phyloP scores from a whole-genome alignment of 2,888 invertebrate genomes.

The Plebejus argus region DNA sequence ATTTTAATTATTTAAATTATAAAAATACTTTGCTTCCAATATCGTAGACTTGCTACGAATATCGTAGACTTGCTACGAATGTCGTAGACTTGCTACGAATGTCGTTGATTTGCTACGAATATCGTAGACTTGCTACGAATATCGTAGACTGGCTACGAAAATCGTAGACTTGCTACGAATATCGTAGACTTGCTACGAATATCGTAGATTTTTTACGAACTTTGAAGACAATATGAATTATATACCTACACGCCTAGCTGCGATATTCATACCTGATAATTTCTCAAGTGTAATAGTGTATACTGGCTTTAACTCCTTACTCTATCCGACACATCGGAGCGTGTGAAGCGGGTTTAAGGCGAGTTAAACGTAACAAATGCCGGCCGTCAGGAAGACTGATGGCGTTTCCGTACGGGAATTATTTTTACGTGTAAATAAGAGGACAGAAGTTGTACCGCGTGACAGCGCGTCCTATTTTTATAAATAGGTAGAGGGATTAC shows the following conservation, averaged over 20 bases:
- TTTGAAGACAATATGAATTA: no score
- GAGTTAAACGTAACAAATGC: constrained; percentile 22
- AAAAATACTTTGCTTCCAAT: background rate
- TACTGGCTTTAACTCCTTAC: background rate
- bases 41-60: background rate
- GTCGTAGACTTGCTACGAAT: background rate
- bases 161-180: no score
- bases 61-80: background rate
- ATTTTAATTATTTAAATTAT: no score
- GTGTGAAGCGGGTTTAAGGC: background rate
- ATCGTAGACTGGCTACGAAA: no score
- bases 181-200: no score
- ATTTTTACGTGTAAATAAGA: constrained; percentile 13
- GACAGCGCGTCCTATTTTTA: background rate
- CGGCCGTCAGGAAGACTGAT: constrained; percentile 1
- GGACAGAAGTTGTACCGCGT: background rate
- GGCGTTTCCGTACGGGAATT: constrained; percentile 8
- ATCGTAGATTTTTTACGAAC: no score
- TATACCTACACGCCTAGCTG: no score
- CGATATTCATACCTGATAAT: no score
- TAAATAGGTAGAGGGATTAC: background rate
- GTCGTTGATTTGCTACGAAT: no score
- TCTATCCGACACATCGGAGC: background rate
- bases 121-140: no score
- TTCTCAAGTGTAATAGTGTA: no score